A percentile compares a stretch with the other conserved stretches of the same genome.
Conservation (phyloP, 2,888 invertebrate genomes). For the Abscondita cerata region DNA sequence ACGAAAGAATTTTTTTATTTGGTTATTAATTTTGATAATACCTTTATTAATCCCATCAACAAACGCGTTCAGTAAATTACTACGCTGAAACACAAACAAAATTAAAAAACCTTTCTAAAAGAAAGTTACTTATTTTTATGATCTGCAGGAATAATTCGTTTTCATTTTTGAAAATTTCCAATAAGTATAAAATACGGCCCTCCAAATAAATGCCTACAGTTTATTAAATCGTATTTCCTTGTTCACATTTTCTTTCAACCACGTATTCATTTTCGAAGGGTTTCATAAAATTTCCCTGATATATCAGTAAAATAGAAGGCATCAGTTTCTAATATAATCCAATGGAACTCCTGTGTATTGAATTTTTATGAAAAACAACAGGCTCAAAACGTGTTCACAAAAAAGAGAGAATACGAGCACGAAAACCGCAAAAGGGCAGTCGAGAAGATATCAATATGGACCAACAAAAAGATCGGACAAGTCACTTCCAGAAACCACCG, state of each 20-base stretch:
- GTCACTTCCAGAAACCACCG: slow-evolving; percentile 43
- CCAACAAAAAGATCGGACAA: slow-evolving; percentile 39
- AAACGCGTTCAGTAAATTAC: no score
- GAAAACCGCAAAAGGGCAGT: slow-evolving; percentile 35
- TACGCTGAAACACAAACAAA: no score
- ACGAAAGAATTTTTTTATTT: no score
- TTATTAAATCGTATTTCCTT: slow-evolving; percentile 30
- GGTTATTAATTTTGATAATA: no score
- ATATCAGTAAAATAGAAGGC: slow-evolving; percentile 18
- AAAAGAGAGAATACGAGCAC: slow-evolving; percentile 25
- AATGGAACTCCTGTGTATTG: slow-evolving; percentile 31
- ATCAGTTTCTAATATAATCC: slow-evolving; percentile 30
- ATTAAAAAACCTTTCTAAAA: no score
- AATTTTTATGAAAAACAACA: slow-evolving; percentile 41
- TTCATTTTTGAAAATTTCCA: slow-evolving; percentile 21
- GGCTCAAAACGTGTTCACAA: slow-evolving; percentile 30
- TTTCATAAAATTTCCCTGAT: slow-evolving; percentile 28
- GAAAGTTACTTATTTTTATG: no score
- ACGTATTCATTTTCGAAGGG: slow-evolving; percentile 21
- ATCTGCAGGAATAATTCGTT: slow-evolving; percentile 20
- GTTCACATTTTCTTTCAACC: slow-evolving; percentile 24
- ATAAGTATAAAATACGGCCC: slow-evolving; percentile 21
- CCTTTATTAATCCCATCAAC: no score
- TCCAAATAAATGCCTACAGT: slow-evolving; percentile 22
- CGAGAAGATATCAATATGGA: slow-evolving; percentile 35